These are phyloP conservation scores for Sminthopsis crassicaudata DNA, from an alignment of 2,113 vertebrate species.

Conservation along the genomic window DNA sequence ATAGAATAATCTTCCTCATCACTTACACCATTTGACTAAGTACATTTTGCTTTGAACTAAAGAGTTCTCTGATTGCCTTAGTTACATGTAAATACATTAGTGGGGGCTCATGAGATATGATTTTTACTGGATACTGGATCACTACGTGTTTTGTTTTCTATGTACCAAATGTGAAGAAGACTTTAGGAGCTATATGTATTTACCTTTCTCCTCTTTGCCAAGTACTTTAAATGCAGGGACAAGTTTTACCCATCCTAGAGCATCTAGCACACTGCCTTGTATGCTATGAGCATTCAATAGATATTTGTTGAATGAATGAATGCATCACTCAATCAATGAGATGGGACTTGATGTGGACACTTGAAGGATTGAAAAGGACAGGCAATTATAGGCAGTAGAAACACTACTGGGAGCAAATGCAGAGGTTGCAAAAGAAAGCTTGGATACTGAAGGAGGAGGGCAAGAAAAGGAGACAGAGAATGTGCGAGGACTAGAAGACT, in stretches of 20 bases:
- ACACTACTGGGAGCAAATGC: not conserved
- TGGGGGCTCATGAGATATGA: not conserved
- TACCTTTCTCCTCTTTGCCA: not conserved
- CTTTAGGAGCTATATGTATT: not conserved
- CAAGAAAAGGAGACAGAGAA: not conserved
- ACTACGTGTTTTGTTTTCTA: not conserved
- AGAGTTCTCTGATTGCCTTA: not conserved
- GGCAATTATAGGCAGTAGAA: not conserved
- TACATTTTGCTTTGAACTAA: not conserved
- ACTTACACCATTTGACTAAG: not conserved
- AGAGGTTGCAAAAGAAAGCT: not conserved
- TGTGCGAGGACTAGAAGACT: not conserved
- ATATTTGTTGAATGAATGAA: conserved; percentile 1
- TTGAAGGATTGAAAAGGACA: not conserved
- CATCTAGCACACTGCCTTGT: not conserved
- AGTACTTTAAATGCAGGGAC: not conserved
- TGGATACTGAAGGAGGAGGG: not conserved
- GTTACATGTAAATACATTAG: not conserved
- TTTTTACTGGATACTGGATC: not conserved
- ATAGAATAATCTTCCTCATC: not conserved
- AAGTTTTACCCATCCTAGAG: not conserved
- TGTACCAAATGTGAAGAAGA: not conserved
- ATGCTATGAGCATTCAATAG: not conserved
- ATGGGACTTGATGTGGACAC: not conserved
- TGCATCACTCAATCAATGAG: not conserved